phyloP scores from a whole-genome alignment of 2,888 invertebrate species.

The Alsophila aescularia region DNA sequence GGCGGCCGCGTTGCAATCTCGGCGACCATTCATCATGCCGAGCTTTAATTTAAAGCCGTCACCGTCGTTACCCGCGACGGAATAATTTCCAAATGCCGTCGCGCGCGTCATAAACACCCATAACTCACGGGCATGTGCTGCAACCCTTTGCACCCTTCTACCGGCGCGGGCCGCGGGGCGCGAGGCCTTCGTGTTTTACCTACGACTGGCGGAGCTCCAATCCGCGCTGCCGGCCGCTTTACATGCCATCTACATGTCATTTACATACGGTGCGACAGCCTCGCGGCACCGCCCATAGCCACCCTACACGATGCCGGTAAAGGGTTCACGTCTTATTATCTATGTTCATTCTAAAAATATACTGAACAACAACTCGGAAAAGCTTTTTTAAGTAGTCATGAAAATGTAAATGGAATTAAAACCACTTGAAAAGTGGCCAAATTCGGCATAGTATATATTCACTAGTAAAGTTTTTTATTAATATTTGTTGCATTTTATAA shows the following conservation, averaged over 20 bases:
- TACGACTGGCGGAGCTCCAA: slow-evolving; percentile 45
- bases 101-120: slow-evolving; percentile 55
- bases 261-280: slow-evolving; percentile 52
- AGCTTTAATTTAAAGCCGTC: slow-evolving; percentile 70
- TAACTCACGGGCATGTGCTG: slow-evolving; percentile 44
- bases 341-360: background rate
- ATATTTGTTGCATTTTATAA: no score
- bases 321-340: slow-evolving; percentile 17
- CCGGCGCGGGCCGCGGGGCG: slow-evolving; percentile 26
- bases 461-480: no score
- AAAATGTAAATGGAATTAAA: no score
- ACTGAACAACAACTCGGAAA: no score
- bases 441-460: no score
- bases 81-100: slow-evolving; percentile 52
- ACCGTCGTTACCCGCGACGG: slow-evolving; percentile 58
- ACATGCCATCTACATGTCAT: slow-evolving; percentile 65
- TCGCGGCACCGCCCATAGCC: slow-evolving; percentile 4
- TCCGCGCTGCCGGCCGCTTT: slow-evolving; percentile 44
- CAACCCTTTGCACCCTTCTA: slow-evolving; percentile 44
- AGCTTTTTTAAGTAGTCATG: no score
- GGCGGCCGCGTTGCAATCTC: slow-evolving; percentile 13
- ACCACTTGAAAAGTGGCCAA: no score
- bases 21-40: slow-evolving; percentile 59
- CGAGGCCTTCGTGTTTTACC: slow-evolving; percentile 36
- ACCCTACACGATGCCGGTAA: background rate